Evolutionary conservation across 2,888 invertebrate species (phyloP), one percentile per base, ranked within the genome.

Genomic region (Oasisia sp.): DNA sequence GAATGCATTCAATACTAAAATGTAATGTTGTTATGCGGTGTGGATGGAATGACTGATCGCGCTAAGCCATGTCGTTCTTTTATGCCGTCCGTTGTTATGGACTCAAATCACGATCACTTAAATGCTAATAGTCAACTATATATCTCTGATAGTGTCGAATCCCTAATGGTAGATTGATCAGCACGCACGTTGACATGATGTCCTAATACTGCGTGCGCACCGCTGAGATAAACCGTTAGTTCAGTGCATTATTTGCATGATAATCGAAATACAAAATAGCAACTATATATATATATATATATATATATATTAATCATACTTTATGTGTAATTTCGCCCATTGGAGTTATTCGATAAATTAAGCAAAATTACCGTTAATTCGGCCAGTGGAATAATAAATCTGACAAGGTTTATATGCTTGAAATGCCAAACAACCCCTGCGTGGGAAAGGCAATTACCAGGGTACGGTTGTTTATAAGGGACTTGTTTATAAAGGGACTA

Each of bases 71-170:
- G 74, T 74, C 19, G 27, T 19, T 74, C 74, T 27, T 74, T 74
- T 74, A 74, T 74, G 74, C 74, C 74, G 14, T 74, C 27, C 74
- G 74, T 74, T 74, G 27, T 74, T 74, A 27, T 74, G 74, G 27
- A 74, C 74, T 19, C 74, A 74, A 74, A 74, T 74, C 74, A 74
- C 74, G 74, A 19, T 27, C 74, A 27, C 74, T 74, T 74, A 74
- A 27, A 74, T 74, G 74, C 74, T 27, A 74, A 74, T 74, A 74
- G 74, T 74, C 74, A 74, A 74, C 74, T 74, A 74, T n/a, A 74
- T n/a, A 74, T n/a, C 74, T 74, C 74, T 74, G 27, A 27, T 19
- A 27, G 74, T n/a, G 74, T n/a, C 74, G 74, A 19, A n/a, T 74
- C 7, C 27, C 1, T 74, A 74, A 74, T n/a, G 1, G 14, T n/a